Percentiles rank a stretch among this genome's conserved stretches.
These are phyloP conservation scores for Chironex yamaguchii DNA, from an alignment of 30 jellyfish, hydroid and myxozoan genomes.

Conservation along the genomic window DNA sequence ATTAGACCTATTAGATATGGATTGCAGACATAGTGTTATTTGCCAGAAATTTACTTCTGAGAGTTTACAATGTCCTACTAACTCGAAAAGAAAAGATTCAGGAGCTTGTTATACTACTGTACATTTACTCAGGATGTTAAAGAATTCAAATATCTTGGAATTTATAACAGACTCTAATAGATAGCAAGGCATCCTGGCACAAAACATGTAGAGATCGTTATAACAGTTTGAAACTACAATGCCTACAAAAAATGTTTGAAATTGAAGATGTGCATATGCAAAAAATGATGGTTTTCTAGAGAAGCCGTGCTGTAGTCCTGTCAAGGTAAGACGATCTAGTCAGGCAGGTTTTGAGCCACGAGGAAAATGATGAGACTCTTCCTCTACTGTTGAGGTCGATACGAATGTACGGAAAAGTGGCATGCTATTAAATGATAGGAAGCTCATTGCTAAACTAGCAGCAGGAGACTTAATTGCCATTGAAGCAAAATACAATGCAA, in stretches of 20 bases:
- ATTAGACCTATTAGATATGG: no score
- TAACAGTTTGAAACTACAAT: no score
- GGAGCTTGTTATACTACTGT: no score
- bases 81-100: no score
- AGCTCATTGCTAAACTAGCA: constrained; percentile 14
- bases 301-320: background rate
- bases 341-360: background rate
- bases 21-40: no score
- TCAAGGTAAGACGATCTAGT: background rate
- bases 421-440: background rate
- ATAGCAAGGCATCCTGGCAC: no score
- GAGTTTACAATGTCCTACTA: no score
- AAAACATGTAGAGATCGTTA: no score
- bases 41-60: no score
- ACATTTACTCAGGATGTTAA: no score
- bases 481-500: constrained; percentile 13
- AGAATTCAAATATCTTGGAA: no score
- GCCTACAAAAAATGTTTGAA: background rate
- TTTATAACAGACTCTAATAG: no score
- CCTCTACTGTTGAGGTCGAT: constrained; percentile 19
- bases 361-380: background rate
- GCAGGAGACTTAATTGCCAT: constrained; percentile 30
- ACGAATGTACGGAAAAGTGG: constrained; percentile 4
- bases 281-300: constrained; percentile 1
- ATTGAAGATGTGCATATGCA: constrained; percentile 1